Evolutionary conservation across 2,113 vertebrate genomes (phyloP).

Genomic region (Equus przewalskii): DNA sequence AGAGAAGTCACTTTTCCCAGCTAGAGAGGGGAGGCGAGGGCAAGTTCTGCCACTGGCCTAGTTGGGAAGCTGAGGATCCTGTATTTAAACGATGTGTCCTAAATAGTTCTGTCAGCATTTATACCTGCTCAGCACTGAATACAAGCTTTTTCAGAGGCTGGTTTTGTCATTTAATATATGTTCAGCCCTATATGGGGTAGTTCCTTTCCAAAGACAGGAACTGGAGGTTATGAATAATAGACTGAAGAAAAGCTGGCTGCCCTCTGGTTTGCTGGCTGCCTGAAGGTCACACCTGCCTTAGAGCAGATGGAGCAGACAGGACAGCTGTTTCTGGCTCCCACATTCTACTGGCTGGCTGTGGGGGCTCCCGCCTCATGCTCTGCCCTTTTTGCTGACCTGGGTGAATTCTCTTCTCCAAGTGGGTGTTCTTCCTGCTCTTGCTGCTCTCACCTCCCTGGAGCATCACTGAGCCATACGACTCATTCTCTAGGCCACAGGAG

Average conservation of each 20-base stretch:
- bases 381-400: fast-evolving
- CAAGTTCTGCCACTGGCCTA: not conserved
- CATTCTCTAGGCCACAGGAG: not conserved
- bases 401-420: not conserved
- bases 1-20: not conserved
- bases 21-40: not conserved
- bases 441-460: not conserved
- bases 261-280: not conserved
- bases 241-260: not conserved
- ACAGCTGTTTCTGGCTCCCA: not conserved
- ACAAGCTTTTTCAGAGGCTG: not conserved
- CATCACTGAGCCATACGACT: not conserved
- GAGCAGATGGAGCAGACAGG: not conserved
- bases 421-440: not conserved
- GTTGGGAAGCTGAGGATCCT: not conserved
- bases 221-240: not conserved
- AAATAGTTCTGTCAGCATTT: not conserved
- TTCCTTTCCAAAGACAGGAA: not conserved
- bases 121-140: not conserved
- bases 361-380: not conserved
- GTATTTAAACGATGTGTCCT: not conserved
- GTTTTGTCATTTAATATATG: not conserved
- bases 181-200: not conserved
- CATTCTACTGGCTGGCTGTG: fast-evolving
- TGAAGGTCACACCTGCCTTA: not conserved